Conservation (phyloP, 1,140 invertebrate genomes). For the Anastatus disparis region DNA sequence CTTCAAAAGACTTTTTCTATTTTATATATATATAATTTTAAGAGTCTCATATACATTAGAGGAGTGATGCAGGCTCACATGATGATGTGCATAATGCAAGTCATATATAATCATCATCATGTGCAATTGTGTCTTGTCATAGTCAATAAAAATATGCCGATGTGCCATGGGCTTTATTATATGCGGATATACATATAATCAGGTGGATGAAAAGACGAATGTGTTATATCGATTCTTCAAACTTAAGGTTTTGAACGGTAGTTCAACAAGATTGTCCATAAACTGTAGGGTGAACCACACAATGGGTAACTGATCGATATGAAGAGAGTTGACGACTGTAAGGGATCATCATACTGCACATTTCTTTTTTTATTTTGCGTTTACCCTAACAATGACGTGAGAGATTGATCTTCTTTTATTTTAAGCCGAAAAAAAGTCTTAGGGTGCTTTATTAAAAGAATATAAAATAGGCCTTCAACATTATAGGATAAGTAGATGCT, state of each 20-base stretch:
- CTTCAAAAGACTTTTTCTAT: not conserved
- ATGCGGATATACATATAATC: slow-evolving; percentile 46
- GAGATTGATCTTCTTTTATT: slow-evolving; percentile 26
- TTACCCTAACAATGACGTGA: not conserved
- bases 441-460: not conserved
- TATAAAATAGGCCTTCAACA: not conserved
- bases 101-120: no score
- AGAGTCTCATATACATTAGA: no score
- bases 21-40: no score
- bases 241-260: not conserved
- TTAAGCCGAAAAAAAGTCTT: not conserved
- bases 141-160: no score
- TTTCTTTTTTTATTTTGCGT: slow-evolving; percentile 17
- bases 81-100: slow-evolving; percentile 59
- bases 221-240: slow-evolving; percentile 10
- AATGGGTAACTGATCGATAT: slow-evolving; percentile 18
- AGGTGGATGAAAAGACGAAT: slow-evolving; percentile 41
- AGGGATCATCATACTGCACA: slow-evolving; percentile 4
- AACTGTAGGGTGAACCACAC: not conserved
- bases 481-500: not conserved
- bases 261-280: not conserved
- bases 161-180: slow-evolving; percentile 55
- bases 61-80: slow-evolving; percentile 28
- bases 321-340: not conserved
- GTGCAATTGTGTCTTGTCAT: no score